phyloP scores from a whole-genome alignment of 2,797 vertebrate species.

The Oreochromis mossambicus region DNA sequence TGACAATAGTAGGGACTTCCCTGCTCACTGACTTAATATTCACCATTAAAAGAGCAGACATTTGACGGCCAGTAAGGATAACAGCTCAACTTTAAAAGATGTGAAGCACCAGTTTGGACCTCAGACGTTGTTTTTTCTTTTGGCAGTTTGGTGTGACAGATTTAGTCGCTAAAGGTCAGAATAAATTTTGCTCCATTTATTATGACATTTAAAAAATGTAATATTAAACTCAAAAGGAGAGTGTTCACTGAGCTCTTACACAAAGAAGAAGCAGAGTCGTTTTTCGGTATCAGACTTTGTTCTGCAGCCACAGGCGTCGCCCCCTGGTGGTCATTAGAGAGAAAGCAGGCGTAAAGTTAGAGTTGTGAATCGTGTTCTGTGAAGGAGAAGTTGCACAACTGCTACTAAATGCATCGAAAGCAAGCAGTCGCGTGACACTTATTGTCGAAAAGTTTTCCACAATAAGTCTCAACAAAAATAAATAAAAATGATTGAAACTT shows the following conservation, averaged over 20 bases:
- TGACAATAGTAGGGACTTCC: neutral
- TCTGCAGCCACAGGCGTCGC: too few species aligned
- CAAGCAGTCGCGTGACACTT: neutral
- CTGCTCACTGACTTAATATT: neutral
- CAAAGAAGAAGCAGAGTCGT: neutral
- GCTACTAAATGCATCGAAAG: neutral
- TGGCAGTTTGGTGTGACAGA: neutral
- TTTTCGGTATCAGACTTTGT: neutral
- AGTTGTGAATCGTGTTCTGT: neutral
- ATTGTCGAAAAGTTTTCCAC: neutral
- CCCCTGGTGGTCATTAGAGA: too few species aligned
- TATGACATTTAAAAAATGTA: neutral
- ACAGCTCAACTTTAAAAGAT: neutral
- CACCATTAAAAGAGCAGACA: neutral
- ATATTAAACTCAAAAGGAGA: neutral
- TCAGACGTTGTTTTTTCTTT: neutral
- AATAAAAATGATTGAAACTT: neutral
- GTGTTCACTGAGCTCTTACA: neutral
- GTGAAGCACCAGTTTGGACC: fast-evolving
- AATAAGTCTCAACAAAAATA: neutral
- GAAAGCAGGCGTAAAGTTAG: too few species aligned
- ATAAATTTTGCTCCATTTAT: neutral
- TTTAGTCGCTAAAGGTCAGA: neutral
- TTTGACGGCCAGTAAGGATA: fast-evolving
- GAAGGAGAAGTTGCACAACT: neutral